Conservation (phyloP, 2,888 invertebrate genomes). For the Cordilura impudica region DNA sequence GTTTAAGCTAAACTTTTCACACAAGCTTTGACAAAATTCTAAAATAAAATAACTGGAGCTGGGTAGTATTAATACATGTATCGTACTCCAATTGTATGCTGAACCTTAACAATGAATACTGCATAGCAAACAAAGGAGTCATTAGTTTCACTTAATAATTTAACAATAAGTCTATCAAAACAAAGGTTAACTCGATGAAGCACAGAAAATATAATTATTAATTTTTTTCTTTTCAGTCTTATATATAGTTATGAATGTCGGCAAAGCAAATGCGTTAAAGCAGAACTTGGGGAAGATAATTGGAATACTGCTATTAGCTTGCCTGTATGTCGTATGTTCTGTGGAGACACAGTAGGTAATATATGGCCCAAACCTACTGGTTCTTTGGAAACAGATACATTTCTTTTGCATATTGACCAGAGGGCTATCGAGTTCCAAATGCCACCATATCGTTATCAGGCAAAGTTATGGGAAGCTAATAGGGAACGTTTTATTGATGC, state of each 20-base stretch:
- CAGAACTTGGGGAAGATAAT: slow-evolving; percentile 72
- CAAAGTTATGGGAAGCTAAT: slow-evolving; percentile 70
- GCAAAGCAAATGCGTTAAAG: slow-evolving; percentile 72
- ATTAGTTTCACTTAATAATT: too few species aligned
- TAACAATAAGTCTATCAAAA: too few species aligned
- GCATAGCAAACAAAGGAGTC: too few species aligned
- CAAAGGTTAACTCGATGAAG: too few species aligned
- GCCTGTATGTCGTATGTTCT: slow-evolving; percentile 79
- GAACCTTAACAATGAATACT: too few species aligned
- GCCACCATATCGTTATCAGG: slow-evolving; percentile 67
- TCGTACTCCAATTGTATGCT: too few species aligned
- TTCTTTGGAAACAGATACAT: slow-evolving; percentile 75
- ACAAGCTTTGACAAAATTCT: too few species aligned
- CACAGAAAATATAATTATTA: not conserved
- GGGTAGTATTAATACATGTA: too few species aligned
- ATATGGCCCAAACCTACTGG: slow-evolving; percentile 79
- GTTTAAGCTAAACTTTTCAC: too few species aligned
- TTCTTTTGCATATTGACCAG: slow-evolving; percentile 77
- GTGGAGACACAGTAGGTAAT: slow-evolving; percentile 78
- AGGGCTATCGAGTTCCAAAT: slow-evolving; percentile 74
- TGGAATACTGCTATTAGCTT: slow-evolving; percentile 75
- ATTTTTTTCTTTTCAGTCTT: slow-evolving; percentile 57
- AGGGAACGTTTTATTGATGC: slow-evolving; percentile 77
- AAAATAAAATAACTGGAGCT: too few species aligned
- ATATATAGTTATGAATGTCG: slow-evolving; percentile 76